Evolutionary conservation across 2,888 invertebrate genomes (phyloP).

Genomic region (Tetranychus truncatus): DNA sequence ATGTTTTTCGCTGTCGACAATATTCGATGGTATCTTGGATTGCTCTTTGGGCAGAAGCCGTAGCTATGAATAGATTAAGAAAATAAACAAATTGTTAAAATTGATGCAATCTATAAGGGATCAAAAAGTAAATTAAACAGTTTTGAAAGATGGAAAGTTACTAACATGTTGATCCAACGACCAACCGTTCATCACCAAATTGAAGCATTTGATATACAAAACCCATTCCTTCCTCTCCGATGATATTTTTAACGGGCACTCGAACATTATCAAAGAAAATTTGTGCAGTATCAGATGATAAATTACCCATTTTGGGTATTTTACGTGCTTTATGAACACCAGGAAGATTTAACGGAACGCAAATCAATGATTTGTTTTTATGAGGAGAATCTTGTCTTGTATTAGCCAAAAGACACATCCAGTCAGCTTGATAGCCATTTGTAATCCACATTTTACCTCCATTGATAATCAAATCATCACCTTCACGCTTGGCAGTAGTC

Average conservation of each 20-base stretch:
- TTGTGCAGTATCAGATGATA: constrained; percentile 39
- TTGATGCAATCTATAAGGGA: constrained; percentile 30
- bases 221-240: constrained; percentile 39
- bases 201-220: constrained; percentile 41
- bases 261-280: constrained; percentile 40
- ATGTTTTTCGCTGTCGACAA: constrained; percentile 35
- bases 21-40: constrained; percentile 38
- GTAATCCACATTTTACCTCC: constrained; percentile 43
- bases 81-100: constrained; percentile 31
- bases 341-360: constrained; percentile 36
- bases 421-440: constrained; percentile 40
- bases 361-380: constrained; percentile 39
- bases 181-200: constrained; percentile 40
- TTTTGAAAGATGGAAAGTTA: neutral
- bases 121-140: neutral
- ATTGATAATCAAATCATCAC: constrained; percentile 38
- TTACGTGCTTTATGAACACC: constrained; percentile 2
- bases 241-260: constrained; percentile 37
- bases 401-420: constrained; percentile 41
- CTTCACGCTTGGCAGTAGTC: constrained; percentile 36
- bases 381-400: constrained; percentile 36
- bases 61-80: neutral
- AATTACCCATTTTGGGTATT: constrained; percentile 39
- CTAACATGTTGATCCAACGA: neutral
- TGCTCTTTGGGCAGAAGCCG: neutral